These are phyloP conservation scores for Rhinatrema bivittatum DNA, from an alignment of 2,797 vertebrate species.

Conservation along the genomic window DNA sequence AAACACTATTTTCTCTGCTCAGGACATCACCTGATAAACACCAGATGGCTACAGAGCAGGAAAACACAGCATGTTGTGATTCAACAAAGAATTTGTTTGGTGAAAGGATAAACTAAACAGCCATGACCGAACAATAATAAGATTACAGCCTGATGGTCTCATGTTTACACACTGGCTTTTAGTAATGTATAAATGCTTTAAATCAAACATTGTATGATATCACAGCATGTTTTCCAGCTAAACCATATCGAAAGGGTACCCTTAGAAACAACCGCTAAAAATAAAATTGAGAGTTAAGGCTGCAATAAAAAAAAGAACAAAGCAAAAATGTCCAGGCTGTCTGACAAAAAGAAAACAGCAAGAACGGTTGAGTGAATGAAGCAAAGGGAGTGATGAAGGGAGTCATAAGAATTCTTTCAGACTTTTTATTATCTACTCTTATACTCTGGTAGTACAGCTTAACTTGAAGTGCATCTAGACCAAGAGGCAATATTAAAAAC, in stretches of 20 bases:
- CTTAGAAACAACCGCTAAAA: constrained; percentile 11
- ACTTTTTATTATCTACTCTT: constrained; percentile 35
- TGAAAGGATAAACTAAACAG: too few species aligned
- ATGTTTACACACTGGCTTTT: too few species aligned
- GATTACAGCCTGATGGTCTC: too few species aligned
- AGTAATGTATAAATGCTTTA: constrained; percentile 2
- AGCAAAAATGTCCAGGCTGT: constrained; percentile 12
- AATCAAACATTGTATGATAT: constrained; percentile 13
- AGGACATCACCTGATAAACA: too few species aligned
- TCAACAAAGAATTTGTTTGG: too few species aligned
- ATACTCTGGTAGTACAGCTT: constrained; percentile 19
- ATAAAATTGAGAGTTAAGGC: constrained; percentile 1
- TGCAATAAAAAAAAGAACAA: constrained; percentile 4
- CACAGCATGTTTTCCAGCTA: background rate
- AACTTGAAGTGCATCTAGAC: constrained; percentile 27
- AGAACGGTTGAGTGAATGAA: constrained; percentile 2
- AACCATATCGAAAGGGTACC: constrained; percentile 7
- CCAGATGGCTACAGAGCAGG: too few species aligned
- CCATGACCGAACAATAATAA: too few species aligned
- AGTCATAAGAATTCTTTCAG: constrained; percentile 5
- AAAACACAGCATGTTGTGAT: too few species aligned
- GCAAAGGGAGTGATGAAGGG: constrained; percentile 1
- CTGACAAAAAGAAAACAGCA: constrained; percentile 10
- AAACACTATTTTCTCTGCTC: too few species aligned
- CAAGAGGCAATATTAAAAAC: constrained; percentile 48